A percentile compares a stretch with the other conserved stretches of the same genome.
Evolutionary conservation across 2,797 vertebrate species (phyloP).

Genomic region (Orestias chungarensis): DNA sequence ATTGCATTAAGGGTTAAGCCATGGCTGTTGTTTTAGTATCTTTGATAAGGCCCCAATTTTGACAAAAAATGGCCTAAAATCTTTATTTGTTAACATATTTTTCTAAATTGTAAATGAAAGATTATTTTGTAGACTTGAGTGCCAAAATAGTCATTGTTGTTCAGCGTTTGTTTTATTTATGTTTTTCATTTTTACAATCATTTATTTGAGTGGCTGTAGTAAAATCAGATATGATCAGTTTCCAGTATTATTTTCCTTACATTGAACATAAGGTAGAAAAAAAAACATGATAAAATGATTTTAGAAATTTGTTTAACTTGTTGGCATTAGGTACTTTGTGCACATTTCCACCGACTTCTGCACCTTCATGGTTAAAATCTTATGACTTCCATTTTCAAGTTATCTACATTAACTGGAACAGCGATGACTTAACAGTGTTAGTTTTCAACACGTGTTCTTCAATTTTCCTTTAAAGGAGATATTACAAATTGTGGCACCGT

Average conservation of each 20-base stretch:
- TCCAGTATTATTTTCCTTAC: not conserved
- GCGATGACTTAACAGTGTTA: not conserved
- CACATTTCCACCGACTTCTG: not conserved
- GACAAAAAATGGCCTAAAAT: not conserved
- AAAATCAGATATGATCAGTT: not conserved
- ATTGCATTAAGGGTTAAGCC: not conserved
- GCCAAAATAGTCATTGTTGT: not conserved
- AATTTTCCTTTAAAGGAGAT: constrained; percentile 17
- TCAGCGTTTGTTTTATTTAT: not conserved
- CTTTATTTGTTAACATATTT: not conserved
- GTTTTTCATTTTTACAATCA: too few species aligned
- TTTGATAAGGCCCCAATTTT: not conserved
- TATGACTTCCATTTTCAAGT: not conserved
- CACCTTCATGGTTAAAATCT: not conserved
- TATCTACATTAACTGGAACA: not conserved
- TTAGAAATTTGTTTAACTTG: not conserved
- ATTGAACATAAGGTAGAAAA: too few species aligned
- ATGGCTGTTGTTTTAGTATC: not conserved
- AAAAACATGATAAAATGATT: not conserved
- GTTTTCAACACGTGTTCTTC: constrained; percentile 6
- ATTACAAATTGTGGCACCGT: constrained; percentile 24
- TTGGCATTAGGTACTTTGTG: not conserved
- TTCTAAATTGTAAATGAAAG: not conserved
- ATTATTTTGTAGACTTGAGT: not conserved
- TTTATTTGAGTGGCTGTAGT: not conserved